phyloP scores from a whole-genome alignment of 2,797 vertebrate genomes.

The Brotula barbata region DNA sequence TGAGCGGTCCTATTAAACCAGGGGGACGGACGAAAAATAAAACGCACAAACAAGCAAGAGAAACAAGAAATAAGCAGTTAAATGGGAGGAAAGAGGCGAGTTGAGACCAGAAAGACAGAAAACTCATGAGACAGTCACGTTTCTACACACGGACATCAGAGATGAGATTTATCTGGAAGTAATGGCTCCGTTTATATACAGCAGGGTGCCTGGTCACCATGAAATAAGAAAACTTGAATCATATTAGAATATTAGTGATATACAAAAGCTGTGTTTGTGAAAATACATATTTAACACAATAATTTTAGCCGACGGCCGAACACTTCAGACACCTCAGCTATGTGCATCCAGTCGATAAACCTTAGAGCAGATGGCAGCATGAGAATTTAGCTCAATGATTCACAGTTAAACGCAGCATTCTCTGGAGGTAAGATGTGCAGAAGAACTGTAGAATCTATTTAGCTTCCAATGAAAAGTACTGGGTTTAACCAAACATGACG shows the following conservation, averaged over 20 bases:
- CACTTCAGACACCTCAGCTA: neutral
- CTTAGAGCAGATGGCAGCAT: conserved; percentile 40
- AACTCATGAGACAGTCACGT: neutral
- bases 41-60: conserved; percentile 25
- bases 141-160: neutral
- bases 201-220: too few relatives aligned
- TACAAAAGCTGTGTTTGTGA: neutral
- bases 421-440: conserved; percentile 23
- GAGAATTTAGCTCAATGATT: conserved; percentile 43
- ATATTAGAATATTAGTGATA: neutral
- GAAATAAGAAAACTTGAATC: neutral
- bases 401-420: conserved; percentile 37
- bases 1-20: conserved; percentile 40
- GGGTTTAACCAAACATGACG: conserved; percentile 33
- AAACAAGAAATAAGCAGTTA: conserved; percentile 11
- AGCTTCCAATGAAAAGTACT: conserved; percentile 27
- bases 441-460: conserved; percentile 24
- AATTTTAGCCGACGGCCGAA: conserved; percentile 5
- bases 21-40: conserved; percentile 12
- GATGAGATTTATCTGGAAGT: too few relatives aligned
- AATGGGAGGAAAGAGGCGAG: conserved; percentile 1
- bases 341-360: conserved; percentile 16
- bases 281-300: conserved; percentile 1
- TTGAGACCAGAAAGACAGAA: neutral
- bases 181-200: too few relatives aligned